Base-by-base conservation (phyloP, 2,888 invertebrate genomes). In the Volucella bombylans region DNA sequence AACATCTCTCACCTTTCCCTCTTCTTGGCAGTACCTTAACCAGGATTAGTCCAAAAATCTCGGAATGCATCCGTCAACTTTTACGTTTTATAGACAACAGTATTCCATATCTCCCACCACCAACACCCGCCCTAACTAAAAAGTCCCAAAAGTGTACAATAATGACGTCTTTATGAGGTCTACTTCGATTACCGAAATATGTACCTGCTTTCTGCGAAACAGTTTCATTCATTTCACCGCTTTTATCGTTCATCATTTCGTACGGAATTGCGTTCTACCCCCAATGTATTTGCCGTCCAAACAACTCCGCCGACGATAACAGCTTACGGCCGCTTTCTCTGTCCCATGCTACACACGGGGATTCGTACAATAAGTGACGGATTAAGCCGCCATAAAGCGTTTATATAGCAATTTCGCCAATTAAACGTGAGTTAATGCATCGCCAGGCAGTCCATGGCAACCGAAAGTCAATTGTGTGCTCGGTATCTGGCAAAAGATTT, bases 371-470 rank as follows among this genome's bases (percentile, higher is more conserved):
- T 86, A 86, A 86, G 82, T 86, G 86, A 86, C 80, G 86, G 86
- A 86, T 86, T 86, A 86, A 86, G 77, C 82, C 59, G 65, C 86
- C 77, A 77, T 86, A 86, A 86, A 86, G 64, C 86, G 77, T 86
- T 86, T 86, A 86, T 86, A 86, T 73, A 78, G 77, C 86, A 67
- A 86, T 86, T 86, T 82, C 77, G 82, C 65, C 86, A 86, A 86
- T 86, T 86, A 82, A 86, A 86, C 80, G 64, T 54, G 59, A 82
- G 72, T 78, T 78, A 86, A 69, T 86, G 82, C 62, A 23, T 64
- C 65, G 41, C 78, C 72, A 23, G 14, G 50, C 15, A 67, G 67
- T 62, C 62, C 14, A 15, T 11, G 18, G 38, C 47, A 62, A 52
- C 57, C 38, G 38, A 15, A 54, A 81, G 74, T 71, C 83, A 74